phyloP scores from a whole-genome alignment of 2,797 vertebrate species.

The Nannoperca australis region DNA sequence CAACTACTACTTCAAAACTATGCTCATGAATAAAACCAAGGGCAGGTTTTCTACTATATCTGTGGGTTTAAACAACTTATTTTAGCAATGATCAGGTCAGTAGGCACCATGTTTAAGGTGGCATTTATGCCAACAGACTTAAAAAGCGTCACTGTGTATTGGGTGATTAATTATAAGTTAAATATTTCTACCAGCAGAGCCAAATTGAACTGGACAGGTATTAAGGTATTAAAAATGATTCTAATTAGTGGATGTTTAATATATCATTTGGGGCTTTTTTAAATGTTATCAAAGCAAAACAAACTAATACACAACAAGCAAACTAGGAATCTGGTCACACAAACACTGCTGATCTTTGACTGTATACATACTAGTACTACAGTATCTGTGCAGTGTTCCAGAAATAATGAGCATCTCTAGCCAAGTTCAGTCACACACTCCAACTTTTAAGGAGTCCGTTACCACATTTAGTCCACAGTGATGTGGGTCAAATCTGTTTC shows the following conservation, averaged over 20 bases:
- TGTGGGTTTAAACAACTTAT: slow-evolving; percentile 10
- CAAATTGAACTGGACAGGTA: neutral
- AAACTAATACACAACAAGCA: neutral
- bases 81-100: neutral
- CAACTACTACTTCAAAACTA: slow-evolving; percentile 31
- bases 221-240: neutral
- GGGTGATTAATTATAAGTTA: neutral
- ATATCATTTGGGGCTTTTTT: neutral
- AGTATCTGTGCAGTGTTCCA: too few species aligned
- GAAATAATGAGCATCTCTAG: neutral
- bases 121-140: slow-evolving; percentile 6
- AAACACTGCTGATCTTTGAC: neutral
- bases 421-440: neutral
- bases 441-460: neutral
- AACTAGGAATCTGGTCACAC: neutral
- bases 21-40: slow-evolving; percentile 38
- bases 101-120: slow-evolving; percentile 7
- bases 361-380: neutral
- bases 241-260: neutral
- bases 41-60: slow-evolving; percentile 8
- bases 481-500: slow-evolving; percentile 1
- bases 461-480: neutral
- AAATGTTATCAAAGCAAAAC: neutral
- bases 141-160: neutral
- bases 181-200: neutral